Evolutionary conservation across 2,113 vertebrate genomes (phyloP).

Genomic region (Oreochromis niloticus): DNA sequence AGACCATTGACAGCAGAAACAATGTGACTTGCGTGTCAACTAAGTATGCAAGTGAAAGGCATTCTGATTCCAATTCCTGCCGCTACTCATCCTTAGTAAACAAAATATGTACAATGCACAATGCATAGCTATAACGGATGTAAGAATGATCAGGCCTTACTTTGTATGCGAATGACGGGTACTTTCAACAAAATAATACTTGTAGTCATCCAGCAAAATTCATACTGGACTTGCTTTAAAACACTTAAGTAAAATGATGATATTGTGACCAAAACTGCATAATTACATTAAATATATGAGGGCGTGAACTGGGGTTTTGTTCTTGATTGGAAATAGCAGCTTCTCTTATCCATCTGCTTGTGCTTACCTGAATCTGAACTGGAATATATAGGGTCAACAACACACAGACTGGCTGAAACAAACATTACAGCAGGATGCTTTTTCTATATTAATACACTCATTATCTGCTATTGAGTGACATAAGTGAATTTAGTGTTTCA

Average conservation of each 20-base stretch:
- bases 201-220: neutral
- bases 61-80: neutral
- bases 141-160: neutral
- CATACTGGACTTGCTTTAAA: neutral
- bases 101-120: neutral
- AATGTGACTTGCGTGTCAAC: neutral
- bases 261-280: neutral
- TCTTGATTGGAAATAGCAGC: neutral
- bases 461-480: neutral
- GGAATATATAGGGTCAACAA: neutral
- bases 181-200: neutral
- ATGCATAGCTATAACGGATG: neutral
- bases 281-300: neutral
- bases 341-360: neutral
- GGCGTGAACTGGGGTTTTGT: neutral
- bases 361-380: fast-evolving
- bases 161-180: neutral
- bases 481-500: neutral
- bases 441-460: neutral
- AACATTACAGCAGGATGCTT: neutral
- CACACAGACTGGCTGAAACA: neutral
- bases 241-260: neutral
- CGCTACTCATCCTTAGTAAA: neutral
- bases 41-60: neutral
- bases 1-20: neutral